Evolutionary conservation across 2,113 vertebrate genomes (phyloP).

Genomic region (Brienomyrus brachyistius): DNA sequence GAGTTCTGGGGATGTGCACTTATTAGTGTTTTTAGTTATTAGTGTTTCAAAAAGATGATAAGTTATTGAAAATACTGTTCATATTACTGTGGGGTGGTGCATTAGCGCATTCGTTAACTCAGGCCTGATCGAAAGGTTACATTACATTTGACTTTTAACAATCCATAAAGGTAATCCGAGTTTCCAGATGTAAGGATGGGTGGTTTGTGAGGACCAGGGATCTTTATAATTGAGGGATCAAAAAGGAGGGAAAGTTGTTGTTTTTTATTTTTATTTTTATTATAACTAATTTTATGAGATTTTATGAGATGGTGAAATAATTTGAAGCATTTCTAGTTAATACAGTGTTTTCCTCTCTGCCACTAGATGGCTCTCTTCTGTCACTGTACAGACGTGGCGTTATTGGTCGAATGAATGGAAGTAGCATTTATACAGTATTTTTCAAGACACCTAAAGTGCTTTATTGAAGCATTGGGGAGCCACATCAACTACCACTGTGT

Average conservation of each 20-base stretch:
- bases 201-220: background rate
- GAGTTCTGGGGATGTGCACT: no score
- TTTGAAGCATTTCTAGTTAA: background rate
- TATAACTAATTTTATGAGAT: background rate
- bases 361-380: background rate
- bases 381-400: background rate
- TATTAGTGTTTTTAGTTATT: no score
- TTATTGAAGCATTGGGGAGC: background rate
- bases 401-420: background rate
- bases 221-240: background rate
- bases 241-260: background rate
- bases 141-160: background rate
- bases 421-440: background rate
- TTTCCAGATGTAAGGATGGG: background rate
- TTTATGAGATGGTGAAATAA: background rate
- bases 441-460: background rate
- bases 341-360: background rate
- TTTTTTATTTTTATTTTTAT: background rate
- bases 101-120: no score
- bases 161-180: background rate
- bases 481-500: background rate
- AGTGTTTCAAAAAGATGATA: no score
- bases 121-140: background rate
- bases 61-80: no score
- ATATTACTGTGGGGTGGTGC: no score